A percentile compares a stretch with the other conserved stretches of the same genome.
Evolutionary conservation across 2,797 vertebrate genomes (phyloP).

Genomic region (Kryptopterus vitreolus): DNA sequence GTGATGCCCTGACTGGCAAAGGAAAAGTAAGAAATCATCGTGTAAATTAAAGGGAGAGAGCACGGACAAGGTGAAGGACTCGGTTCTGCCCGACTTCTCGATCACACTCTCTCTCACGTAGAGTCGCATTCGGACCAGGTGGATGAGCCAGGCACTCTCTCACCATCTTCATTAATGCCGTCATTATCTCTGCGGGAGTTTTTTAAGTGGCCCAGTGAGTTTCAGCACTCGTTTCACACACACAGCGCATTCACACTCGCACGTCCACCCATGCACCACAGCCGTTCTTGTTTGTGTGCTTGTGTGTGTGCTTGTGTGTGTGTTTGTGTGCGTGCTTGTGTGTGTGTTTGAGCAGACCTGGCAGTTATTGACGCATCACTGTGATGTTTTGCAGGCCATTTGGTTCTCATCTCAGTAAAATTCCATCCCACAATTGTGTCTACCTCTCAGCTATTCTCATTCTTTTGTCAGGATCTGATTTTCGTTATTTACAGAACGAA

Average conservation of each 20-base stretch:
- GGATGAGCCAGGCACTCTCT: constrained; percentile 31
- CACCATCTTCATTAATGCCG: constrained; percentile 44
- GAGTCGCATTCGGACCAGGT: constrained; percentile 27
- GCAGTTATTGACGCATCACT: constrained; percentile 37
- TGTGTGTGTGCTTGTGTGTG: constrained; percentile 13
- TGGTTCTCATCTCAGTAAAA: constrained; percentile 21
- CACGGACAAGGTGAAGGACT: background rate
- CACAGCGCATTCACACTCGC: constrained; percentile 26
- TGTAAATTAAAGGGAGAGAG: background rate
- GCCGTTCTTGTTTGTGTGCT: background rate
- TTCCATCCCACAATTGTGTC: constrained; percentile 6
- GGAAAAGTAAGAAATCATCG: background rate
- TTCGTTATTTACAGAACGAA: constrained; percentile 48
- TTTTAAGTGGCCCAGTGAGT: constrained; percentile 37
- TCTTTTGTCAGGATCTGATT: constrained; percentile 28
- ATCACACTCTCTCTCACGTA: constrained; percentile 12
- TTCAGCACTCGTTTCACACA: constrained; percentile 50
- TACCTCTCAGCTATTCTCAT: constrained; percentile 36
- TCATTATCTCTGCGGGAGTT: constrained; percentile 42
- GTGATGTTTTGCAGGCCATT: constrained; percentile 37
- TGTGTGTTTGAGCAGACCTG: constrained; percentile 19
- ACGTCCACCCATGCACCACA: constrained; percentile 34
- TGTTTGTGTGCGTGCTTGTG: background rate
- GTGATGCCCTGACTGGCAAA: background rate
- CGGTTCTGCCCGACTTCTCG: background rate